A percentile compares a stretch with the other conserved stretches of the same genome.
Conservation (phyloP, 2,113 vertebrate species). For the Apodemus sylvaticus region DNA sequence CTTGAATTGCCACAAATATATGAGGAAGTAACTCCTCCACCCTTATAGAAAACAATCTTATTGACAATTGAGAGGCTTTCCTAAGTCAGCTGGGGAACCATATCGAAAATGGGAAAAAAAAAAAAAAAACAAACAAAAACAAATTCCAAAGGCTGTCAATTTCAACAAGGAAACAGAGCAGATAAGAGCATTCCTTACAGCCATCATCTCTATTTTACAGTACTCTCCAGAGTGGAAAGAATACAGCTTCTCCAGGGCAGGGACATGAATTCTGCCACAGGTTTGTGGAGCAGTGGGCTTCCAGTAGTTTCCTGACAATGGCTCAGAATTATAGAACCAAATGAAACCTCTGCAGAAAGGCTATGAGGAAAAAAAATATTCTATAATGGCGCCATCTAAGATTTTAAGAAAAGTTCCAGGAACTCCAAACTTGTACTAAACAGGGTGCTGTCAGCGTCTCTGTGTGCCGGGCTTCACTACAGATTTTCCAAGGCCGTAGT, state of each 20-base stretch:
- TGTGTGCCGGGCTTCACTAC: neutral
- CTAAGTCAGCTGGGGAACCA: slow-evolving; percentile 74
- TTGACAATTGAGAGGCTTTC: slow-evolving; percentile 76
- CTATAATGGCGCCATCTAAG: neutral
- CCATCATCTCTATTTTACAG: slow-evolving; percentile 53
- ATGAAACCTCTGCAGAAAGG: neutral
- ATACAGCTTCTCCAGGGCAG: slow-evolving; percentile 42
- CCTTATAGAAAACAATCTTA: slow-evolving; percentile 68
- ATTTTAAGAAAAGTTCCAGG: neutral
- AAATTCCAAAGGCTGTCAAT: slow-evolving; percentile 81
- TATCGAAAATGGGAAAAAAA: slow-evolving; percentile 79
- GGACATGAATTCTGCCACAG: neutral
- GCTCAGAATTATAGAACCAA: neutral
- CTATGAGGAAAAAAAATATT: neutral
- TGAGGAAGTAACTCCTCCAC: slow-evolving; percentile 53
- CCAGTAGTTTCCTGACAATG: neutral
- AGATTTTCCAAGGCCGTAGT: neutral
- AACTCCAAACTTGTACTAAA: neutral
- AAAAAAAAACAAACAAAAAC: slow-evolving; percentile 32
- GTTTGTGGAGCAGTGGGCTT: neutral
- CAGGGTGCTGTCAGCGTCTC: too few species aligned
- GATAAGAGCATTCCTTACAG: slow-evolving; percentile 78
- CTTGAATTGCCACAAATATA: slow-evolving; percentile 44
- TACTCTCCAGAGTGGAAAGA: slow-evolving; percentile 75
- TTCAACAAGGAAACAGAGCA: slow-evolving; percentile 81